phyloP scores from a whole-genome alignment of 2,113 vertebrate genomes.

The Gila orcuttii region DNA sequence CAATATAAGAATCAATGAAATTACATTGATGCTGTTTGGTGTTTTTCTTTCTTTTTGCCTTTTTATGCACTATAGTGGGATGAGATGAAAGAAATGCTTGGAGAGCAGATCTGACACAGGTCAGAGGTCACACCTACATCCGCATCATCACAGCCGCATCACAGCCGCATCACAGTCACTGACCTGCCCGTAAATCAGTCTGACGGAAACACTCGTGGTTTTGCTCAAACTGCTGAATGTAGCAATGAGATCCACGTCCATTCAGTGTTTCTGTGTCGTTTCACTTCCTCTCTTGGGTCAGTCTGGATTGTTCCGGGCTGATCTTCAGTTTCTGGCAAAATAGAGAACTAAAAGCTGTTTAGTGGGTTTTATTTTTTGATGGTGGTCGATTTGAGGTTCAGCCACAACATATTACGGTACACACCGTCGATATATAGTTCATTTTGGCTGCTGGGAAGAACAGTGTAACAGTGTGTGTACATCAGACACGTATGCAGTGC shows the following conservation, averaged over 20 bases:
- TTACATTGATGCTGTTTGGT: background rate
- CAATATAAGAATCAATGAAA: background rate
- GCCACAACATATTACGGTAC: background rate
- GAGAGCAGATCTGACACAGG: background rate
- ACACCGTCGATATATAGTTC: background rate
- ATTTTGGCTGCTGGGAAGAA: background rate
- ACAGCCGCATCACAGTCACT: background rate
- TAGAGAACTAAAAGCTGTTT: constrained; percentile 7
- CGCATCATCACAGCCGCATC: background rate
- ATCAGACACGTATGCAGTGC: background rate
- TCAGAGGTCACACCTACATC: background rate
- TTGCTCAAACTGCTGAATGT: background rate
- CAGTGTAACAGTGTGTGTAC: background rate
- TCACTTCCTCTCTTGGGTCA: constrained; percentile 61
- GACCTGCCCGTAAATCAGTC: background rate
- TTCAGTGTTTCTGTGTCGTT: constrained; percentile 59
- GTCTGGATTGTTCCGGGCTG: background rate
- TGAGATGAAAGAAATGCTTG: background rate
- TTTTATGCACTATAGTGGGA: background rate
- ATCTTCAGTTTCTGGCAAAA: constrained; percentile 9
- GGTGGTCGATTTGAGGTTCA: background rate
- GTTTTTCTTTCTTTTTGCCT: background rate
- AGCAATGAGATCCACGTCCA: background rate
- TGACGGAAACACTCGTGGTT: background rate
- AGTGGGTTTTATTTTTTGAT: constrained; percentile 33